Conservation (phyloP, 2,113 vertebrate species). For the Odocoileus virginianus region DNA sequence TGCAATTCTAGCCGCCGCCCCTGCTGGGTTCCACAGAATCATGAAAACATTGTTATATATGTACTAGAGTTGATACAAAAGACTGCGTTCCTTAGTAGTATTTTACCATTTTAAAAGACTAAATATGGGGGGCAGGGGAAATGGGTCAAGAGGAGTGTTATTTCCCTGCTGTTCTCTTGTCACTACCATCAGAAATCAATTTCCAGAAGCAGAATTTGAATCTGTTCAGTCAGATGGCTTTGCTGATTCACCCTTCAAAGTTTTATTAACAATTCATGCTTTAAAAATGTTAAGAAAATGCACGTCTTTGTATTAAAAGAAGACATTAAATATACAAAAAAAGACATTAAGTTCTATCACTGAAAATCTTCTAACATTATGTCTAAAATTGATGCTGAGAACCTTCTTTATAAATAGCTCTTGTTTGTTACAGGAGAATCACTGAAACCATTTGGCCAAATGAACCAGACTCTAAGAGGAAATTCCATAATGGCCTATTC, state of each 20-base stretch:
- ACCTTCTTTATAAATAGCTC: background rate
- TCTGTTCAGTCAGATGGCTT: background rate
- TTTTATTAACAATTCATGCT: background rate
- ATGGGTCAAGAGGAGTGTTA: background rate
- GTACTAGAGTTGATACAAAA: background rate
- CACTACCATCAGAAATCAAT: background rate
- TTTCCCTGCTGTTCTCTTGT: background rate
- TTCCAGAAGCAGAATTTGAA: conserved; percentile 1
- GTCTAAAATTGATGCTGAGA: background rate
- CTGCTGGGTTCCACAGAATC: background rate
- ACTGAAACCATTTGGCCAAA: background rate
- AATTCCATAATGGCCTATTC: conserved; percentile 21
- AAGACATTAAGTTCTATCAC: background rate
- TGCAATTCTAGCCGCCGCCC: background rate
- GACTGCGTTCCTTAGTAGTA: background rate
- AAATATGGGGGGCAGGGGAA: background rate
- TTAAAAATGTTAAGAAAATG: background rate
- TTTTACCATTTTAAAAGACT: conserved; percentile 15
- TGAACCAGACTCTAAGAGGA: conserved; percentile 34
- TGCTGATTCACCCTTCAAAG: background rate
- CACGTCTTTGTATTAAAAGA: background rate
- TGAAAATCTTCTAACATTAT: background rate
- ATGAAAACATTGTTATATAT: background rate
- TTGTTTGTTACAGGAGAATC: background rate
- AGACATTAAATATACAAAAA: background rate